phyloP scores from a whole-genome alignment of 2,797 vertebrate genomes.

The Numenius phaeopus region DNA sequence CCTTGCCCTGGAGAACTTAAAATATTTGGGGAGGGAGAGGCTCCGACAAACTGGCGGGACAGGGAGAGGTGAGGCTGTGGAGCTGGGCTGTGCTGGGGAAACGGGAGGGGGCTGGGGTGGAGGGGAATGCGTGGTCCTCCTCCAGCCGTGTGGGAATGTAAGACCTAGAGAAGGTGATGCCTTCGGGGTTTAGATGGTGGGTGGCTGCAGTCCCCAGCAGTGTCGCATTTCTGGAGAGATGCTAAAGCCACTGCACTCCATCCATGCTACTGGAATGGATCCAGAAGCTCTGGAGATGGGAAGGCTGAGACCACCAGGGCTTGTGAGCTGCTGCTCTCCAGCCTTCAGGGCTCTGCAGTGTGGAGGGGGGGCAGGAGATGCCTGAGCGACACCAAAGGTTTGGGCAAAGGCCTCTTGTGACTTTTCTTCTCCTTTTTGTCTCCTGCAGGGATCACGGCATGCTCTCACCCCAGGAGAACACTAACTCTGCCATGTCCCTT shows the following conservation, averaged over 20 bases:
- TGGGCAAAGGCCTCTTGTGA: neutral
- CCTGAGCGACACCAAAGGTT: neutral
- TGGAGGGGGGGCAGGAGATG: neutral
- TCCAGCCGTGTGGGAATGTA: neutral
- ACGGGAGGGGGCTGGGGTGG: rapidly evolving
- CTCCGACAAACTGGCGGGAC: neutral
- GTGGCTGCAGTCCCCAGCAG: rapidly evolving
- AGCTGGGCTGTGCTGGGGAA: neutral
- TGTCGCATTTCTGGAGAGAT: rapidly evolving
- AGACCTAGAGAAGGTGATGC: neutral
- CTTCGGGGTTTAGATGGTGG: neutral
- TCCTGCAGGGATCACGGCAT: constrained; percentile 91
- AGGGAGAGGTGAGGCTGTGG: neutral
- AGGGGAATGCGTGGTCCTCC: neutral
- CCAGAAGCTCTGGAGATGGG: neutral
- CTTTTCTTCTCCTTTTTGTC: neutral
- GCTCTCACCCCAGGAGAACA: constrained; percentile 95
- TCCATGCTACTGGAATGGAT: neutral
- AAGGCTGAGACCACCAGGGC: neutral
- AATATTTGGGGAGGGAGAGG: neutral
- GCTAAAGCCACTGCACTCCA: neutral
- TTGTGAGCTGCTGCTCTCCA: neutral
- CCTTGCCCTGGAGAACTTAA: neutral
- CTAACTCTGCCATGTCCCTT: constrained; percentile 87
- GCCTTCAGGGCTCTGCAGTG: neutral